These are phyloP conservation scores for Mormyrus proboscirostris DNA, from an alignment of 2,797 vertebrate genomes.

Conservation along the genomic window DNA sequence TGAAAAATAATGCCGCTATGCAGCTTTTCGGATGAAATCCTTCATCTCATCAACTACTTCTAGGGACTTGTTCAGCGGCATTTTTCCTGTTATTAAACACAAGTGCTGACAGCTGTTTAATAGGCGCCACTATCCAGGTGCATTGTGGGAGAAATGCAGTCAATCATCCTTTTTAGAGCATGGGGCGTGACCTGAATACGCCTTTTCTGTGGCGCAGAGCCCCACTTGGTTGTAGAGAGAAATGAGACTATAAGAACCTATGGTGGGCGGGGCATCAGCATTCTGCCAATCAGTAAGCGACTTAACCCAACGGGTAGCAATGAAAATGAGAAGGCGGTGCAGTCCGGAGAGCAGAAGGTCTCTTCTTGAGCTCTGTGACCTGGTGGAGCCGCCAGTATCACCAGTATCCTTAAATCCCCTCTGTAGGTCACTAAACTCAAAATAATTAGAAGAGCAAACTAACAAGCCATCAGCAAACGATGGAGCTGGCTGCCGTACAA, in stretches of 20 bases:
- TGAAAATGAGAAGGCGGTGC: background rate
- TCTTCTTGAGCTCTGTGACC: background rate
- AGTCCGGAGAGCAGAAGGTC: background rate
- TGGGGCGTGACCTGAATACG: background rate
- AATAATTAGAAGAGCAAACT: background rate
- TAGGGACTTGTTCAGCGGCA: background rate
- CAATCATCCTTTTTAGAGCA: background rate
- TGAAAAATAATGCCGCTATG: background rate
- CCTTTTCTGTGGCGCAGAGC: background rate
- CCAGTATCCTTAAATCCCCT: background rate
- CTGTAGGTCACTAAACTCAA: background rate
- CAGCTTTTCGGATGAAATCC: background rate
- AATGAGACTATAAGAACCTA: background rate
- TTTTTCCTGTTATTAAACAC: background rate
- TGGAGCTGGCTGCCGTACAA: background rate
- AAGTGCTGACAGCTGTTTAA: background rate
- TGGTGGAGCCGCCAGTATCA: background rate
- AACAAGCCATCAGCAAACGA: slow-evolving; percentile 11
- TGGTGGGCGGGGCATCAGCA: background rate
- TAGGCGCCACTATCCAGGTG: background rate
- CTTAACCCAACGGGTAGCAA: background rate
- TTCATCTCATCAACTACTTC: background rate
- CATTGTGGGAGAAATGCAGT: slow-evolving; percentile 11
- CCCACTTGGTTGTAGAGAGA: background rate
- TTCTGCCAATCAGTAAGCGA: background rate